Evolutionary conservation across 2,888 invertebrate genomes (phyloP).

Genomic region (Chrysolina americana): DNA sequence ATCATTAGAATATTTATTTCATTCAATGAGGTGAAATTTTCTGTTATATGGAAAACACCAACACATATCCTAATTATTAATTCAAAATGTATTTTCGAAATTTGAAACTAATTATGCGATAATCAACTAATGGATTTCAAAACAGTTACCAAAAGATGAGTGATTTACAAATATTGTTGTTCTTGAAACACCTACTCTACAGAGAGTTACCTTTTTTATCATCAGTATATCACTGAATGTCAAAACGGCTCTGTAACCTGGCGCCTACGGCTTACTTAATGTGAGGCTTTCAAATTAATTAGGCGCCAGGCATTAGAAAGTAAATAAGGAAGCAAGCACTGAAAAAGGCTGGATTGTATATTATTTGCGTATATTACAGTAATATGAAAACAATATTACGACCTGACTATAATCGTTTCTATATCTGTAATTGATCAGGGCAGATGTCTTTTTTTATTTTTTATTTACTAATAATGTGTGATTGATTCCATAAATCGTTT

Average conservation of each 20-base stretch:
- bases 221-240: conserved; percentile 1
- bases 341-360: not conserved
- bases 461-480: too few species aligned
- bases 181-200: conserved; percentile 9
- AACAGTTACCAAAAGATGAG: conserved; percentile 10
- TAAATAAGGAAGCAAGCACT: not conserved
- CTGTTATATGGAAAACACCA: not conserved
- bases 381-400: too few species aligned
- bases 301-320: conserved; percentile 19
- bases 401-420: too few species aligned
- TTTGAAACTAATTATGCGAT: not conserved
- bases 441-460: too few species aligned
- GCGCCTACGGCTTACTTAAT: conserved; percentile 18
- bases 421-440: too few species aligned
- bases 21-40: too few species aligned
- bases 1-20: too few species aligned
- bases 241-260: not conserved
- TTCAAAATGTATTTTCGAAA: not conserved
- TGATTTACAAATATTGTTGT: conserved; percentile 18
- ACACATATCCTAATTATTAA: not conserved
- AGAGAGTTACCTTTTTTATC: conserved; percentile 5
- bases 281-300: not conserved
- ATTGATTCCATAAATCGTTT: too few species aligned
- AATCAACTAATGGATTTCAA: conserved; percentile 1
- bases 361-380: not conserved